phyloP scores from a whole-genome alignment of 2,888 invertebrate genomes.

The Stenurella melanura region DNA sequence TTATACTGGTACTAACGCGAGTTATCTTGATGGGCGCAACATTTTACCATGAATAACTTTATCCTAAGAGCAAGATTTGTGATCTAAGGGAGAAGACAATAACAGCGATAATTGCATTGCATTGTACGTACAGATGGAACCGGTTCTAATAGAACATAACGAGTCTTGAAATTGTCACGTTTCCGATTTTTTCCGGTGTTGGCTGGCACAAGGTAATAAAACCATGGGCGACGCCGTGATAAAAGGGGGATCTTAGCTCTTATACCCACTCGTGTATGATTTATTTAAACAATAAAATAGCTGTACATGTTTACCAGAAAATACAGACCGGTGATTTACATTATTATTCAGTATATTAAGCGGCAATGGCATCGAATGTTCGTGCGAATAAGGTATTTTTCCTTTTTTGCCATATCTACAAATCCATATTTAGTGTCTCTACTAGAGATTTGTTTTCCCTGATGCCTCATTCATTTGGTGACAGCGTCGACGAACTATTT shows the following conservation, averaged over 20 bases:
- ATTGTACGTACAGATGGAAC: not conserved
- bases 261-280: not conserved
- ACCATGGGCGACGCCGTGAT: not conserved
- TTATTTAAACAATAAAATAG: not conserved
- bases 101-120: not conserved
- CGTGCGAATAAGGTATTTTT: no score
- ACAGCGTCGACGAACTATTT: no score
- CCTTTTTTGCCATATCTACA: no score
- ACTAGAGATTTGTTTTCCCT: no score
- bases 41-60: not conserved
- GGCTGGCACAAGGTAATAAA: not conserved
- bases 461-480: no score
- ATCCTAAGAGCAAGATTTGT: not conserved
- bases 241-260: not conserved
- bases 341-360: not conserved
- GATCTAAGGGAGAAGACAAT: not conserved
- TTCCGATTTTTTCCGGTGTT: not conserved
- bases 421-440: no score
- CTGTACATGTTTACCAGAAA: not conserved
- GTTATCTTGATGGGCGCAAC: not conserved
- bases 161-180: not conserved
- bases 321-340: not conserved
- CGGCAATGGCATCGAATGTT: no score
- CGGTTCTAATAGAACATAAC: not conserved
- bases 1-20: not conserved